phyloP scores from a whole-genome alignment of 1,140 invertebrate species.

The Drosophila paulistorum region DNA sequence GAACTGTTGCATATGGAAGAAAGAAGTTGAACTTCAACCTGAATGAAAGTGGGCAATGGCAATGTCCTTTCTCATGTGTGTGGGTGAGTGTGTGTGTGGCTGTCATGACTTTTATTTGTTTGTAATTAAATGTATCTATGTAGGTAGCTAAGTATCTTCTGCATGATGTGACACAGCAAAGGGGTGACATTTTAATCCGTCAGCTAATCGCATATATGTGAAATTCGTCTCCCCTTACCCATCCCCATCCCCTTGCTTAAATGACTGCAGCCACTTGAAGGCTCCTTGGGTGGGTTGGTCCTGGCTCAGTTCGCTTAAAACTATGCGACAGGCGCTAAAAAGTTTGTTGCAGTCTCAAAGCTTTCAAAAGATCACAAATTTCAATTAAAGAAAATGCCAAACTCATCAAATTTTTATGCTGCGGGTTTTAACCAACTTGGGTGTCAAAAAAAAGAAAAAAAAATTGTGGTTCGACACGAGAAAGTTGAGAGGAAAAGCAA shows the following conservation, averaged over 20 bases:
- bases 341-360: slow-evolving; percentile 59
- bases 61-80: slow-evolving; percentile 15
- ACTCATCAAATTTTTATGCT: slow-evolving; percentile 82
- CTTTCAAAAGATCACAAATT: slow-evolving; percentile 82
- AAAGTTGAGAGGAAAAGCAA: slow-evolving; percentile 41
- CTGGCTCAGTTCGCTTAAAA: slow-evolving; percentile 32
- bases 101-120: slow-evolving; percentile 82
- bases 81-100: slow-evolving; percentile 34
- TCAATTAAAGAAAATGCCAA: slow-evolving; percentile 82
- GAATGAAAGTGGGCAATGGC: slow-evolving; percentile 13
- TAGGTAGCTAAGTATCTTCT: slow-evolving; percentile 46
- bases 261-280: slow-evolving; percentile 75
- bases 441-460: slow-evolving; percentile 37
- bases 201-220: slow-evolving; percentile 77
- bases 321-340: slow-evolving; percentile 27
- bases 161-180: slow-evolving; percentile 63
- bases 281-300: neutral
- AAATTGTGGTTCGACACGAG: slow-evolving; percentile 60
- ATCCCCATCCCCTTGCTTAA: slow-evolving; percentile 7
- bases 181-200: slow-evolving; percentile 82
- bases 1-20: slow-evolving; percentile 74
- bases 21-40: slow-evolving; percentile 41
- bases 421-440: slow-evolving; percentile 62
- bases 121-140: slow-evolving; percentile 81
- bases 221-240: neutral